Percentiles rank a stretch among this genome's conserved stretches.
Conservation (phyloP, 2,888 invertebrate genomes). For the Volucella inanis region DNA sequence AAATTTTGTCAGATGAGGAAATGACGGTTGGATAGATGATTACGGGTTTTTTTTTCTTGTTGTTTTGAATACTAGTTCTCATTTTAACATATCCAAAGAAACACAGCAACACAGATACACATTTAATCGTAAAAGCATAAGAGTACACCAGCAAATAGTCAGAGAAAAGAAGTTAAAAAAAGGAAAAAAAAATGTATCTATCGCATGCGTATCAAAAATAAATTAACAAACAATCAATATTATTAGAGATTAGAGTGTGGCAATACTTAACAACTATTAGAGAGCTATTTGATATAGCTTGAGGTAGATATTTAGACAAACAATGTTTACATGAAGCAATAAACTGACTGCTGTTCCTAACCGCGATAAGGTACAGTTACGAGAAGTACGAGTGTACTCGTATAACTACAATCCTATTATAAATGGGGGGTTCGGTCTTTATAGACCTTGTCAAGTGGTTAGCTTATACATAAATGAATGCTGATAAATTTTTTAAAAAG, state of each 20-base stretch:
- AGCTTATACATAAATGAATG: slow-evolving; percentile 43
- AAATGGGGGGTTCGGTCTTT: slow-evolving; percentile 10
- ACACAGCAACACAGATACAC: not conserved
- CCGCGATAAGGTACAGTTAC: slow-evolving; percentile 43
- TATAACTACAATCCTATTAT: no score
- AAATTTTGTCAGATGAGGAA: slow-evolving; percentile 37
- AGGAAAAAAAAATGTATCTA: not conserved
- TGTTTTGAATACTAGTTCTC: slow-evolving; percentile 5
- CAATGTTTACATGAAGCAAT: slow-evolving; percentile 35
- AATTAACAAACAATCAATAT: slow-evolving; percentile 55
- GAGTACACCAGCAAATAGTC: not conserved
- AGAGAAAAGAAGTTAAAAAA: not conserved
- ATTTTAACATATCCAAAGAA: no score
- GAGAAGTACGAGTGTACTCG: no score
- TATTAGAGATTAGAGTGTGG: slow-evolving; percentile 27
- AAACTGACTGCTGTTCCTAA: slow-evolving; percentile 48
- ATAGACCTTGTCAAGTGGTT: slow-evolving; percentile 47
- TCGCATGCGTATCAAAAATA: slow-evolving; percentile 35
- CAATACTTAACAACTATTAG: slow-evolving; percentile 54
- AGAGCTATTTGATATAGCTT: slow-evolving; percentile 38
- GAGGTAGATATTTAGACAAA: slow-evolving; percentile 17
- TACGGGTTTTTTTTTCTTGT: not conserved
- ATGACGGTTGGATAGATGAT: slow-evolving; percentile 32
- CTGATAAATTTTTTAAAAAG: slow-evolving; percentile 32
- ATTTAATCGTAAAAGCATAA: not conserved